Percentiles rank a stretch among this genome's conserved stretches.
Evolutionary conservation across 1,140 invertebrate genomes (phyloP).

Genomic region (Sycophaga agraensis): DNA sequence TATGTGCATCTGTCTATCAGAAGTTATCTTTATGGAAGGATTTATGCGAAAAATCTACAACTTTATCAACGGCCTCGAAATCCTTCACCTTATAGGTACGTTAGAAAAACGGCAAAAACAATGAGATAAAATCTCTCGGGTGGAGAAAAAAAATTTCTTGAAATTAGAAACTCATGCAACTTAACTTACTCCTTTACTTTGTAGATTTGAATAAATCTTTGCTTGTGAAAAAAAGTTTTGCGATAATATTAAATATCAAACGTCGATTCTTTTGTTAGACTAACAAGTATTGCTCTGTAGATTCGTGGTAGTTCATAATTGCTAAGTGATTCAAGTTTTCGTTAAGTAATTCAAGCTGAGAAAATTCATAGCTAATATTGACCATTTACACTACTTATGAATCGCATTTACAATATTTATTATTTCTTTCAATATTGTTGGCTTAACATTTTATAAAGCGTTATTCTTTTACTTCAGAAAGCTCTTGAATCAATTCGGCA

Average conservation of each 20-base stretch:
- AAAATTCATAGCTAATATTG: too few relatives aligned
- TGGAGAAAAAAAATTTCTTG: conserved; percentile 10
- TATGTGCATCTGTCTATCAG: conserved; percentile 96
- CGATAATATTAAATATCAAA: neutral
- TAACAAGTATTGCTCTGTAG: too few relatives aligned
- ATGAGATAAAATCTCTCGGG: neutral
- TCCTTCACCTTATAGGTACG: conserved; percentile 94
- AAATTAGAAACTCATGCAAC: conserved; percentile 8
- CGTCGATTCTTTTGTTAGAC: neutral
- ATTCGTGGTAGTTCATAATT: too few relatives aligned
- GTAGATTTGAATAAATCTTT: too few relatives aligned
- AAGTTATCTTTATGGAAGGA: conserved; percentile 99
- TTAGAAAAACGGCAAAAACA: conserved; percentile 1
- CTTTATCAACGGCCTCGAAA: conserved; percentile 98
- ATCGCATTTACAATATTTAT: too few relatives aligned
- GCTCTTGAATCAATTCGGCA: too few relatives aligned
- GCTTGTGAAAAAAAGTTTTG: neutral
- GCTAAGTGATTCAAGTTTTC: neutral
- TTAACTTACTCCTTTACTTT: too few relatives aligned
- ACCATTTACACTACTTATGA: too few relatives aligned
- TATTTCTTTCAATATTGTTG: too few relatives aligned
- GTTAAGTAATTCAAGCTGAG: neutral
- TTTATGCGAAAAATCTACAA: conserved; percentile 99
- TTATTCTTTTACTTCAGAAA: too few relatives aligned
- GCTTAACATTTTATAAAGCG: too few relatives aligned